Evolutionary conservation across 1,140 invertebrate species (phyloP).

Genomic region (Tetramorium simillimum): DNA sequence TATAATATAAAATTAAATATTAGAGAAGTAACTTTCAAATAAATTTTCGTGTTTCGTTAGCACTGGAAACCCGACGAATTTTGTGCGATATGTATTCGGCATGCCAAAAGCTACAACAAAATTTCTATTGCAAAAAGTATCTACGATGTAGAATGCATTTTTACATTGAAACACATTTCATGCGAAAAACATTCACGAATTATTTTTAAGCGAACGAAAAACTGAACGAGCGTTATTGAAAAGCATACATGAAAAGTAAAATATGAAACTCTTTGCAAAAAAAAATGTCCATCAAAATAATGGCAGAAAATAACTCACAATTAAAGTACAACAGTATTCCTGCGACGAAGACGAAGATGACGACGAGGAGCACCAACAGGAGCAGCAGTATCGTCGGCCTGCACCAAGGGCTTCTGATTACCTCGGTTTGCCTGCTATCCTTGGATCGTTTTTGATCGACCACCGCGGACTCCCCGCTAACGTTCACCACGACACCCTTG

Average conservation of each 20-base stretch:
- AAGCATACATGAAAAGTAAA: neutral
- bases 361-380: slow-evolving; percentile 85
- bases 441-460: slow-evolving; percentile 82
- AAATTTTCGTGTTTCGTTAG: neutral
- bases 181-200: neutral
- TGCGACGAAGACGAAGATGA: slow-evolving; percentile 87
- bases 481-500: slow-evolving; percentile 86
- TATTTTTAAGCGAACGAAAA: slow-evolving; percentile 13
- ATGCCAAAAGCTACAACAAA: slow-evolving; percentile 1
- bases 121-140: neutral
- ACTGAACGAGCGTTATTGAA: neutral
- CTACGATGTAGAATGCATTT: neutral
- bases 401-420: slow-evolving; percentile 83
- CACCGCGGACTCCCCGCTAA: slow-evolving; percentile 84
- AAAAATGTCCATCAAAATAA: neutral
- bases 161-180: neutral
- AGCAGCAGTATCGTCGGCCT: slow-evolving; percentile 86
- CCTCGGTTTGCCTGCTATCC: slow-evolving; percentile 77
- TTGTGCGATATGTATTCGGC: slow-evolving; percentile 14
- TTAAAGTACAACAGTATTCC: slow-evolving; percentile 87
- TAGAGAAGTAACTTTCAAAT: neutral
- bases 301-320: slow-evolving; percentile 83
- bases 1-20: slow-evolving; percentile 9
- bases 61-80: neutral
- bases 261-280: neutral